These are phyloP conservation scores for Drosophila mayaguana DNA, from an alignment of 2,888 invertebrate species.

Conservation along the genomic window DNA sequence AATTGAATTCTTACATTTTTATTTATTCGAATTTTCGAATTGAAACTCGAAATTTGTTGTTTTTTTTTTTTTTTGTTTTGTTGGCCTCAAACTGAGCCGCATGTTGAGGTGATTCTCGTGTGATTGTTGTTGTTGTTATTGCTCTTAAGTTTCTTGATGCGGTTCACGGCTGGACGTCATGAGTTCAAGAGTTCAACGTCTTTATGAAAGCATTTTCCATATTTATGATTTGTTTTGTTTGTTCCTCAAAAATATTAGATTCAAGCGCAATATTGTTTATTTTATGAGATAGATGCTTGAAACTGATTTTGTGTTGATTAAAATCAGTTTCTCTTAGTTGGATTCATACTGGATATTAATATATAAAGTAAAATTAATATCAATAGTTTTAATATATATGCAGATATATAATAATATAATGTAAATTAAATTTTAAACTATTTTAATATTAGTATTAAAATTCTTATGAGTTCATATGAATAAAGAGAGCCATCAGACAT, in stretches of 20 bases:
- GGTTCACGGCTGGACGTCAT: slow-evolving; percentile 57
- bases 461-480: no score
- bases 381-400: no score
- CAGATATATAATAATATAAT: no score
- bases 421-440: no score
- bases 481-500: no score
- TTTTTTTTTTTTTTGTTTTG: slow-evolving; percentile 7
- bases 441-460: no score
- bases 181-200: slow-evolving; percentile 72
- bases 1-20: slow-evolving; percentile 66
- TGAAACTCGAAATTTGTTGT: slow-evolving; percentile 54
- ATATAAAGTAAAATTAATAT: neutral
- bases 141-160: slow-evolving; percentile 27
- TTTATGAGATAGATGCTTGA: neutral
- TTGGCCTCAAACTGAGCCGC: slow-evolving; percentile 44
- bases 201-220: slow-evolving; percentile 57
- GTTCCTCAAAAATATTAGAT: neutral
- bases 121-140: slow-evolving; percentile 14
- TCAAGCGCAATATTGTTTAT: neutral
- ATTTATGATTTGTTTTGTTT: slow-evolving; percentile 54
- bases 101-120: slow-evolving; percentile 20
- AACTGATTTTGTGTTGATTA: neutral
- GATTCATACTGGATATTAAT: neutral
- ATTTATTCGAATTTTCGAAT: slow-evolving; percentile 64
- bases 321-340: neutral